Evolutionary conservation across 2,797 vertebrate genomes (phyloP), one percentile per base, ranked within the genome.

Genomic region (Ctenosaura bakeri): DNA sequence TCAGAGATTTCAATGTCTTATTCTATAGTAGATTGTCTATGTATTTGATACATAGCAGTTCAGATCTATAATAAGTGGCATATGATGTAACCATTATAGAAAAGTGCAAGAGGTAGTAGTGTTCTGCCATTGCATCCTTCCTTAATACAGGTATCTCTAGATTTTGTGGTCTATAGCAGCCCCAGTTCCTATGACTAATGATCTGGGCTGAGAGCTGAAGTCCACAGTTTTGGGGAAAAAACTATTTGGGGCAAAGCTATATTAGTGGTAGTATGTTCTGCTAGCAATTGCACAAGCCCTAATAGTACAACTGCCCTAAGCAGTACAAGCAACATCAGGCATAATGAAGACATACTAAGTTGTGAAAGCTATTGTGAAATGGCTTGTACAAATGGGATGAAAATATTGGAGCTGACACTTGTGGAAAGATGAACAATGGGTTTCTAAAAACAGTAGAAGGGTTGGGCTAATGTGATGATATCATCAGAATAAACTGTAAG

Each of bases 1-100:
- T 59, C 80, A 0, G 0, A 22, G 14, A 29, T 2, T 0, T 0
- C 0, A 35, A 3, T 38, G 6, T 6, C 14, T 89, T 85, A 78
- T 78, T 78, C 76, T 54, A 32, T 18, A 14, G 7, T 69, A 32
- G n/a, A 52, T 69, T 69, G 26, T 78, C 26, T 26, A 64, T 64
- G 38, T 50, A 46, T 87, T 46, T 64, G 56, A 62, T 22, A 35
- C 29, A 22, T 42, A 13, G 54, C 29, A 29, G 1, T 2, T 20
- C 52, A 56, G 8, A 74, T 86, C n/a, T 29, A 4, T 59, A 42
- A 8, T 29, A 24, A 14, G 5, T 42, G 20, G 73, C 7, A 42
- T 22, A 16, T n/a, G 24, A 73, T 35, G n/a, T 26, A 76, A 35
- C 14, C 6, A 22, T 6, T 2, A 8, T 38, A 76, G 59, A 76